These are phyloP conservation scores for Nephrotoma appendiculata DNA, from an alignment of 2,888 invertebrate genomes.

Conservation along the genomic window DNA sequence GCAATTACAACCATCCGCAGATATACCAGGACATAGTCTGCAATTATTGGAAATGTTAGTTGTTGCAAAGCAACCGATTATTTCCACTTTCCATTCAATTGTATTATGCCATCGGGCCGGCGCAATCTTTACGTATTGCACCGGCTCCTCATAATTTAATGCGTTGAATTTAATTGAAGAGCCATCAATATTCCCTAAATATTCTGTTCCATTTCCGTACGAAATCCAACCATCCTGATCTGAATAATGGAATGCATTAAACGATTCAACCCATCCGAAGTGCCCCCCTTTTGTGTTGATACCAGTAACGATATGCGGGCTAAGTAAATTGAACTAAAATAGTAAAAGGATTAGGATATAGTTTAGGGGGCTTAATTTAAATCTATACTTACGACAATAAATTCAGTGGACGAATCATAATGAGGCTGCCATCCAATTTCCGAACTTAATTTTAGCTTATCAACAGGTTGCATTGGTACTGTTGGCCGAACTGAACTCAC, in stretches of 20 bases:
- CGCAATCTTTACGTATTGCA: conserved; percentile 55
- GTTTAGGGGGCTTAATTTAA: background rate
- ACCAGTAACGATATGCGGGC: conserved; percentile 62
- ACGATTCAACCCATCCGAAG: conserved; percentile 60
- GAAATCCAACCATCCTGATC: conserved; percentile 48
- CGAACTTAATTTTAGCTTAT: conserved; percentile 26
- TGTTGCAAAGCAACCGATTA: conserved; percentile 62
- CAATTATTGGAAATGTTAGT: conserved; percentile 21
- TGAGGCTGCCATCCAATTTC: conserved; percentile 49
- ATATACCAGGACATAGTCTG: conserved; percentile 39
- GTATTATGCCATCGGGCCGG: conserved; percentile 58
- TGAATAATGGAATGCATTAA: conserved; percentile 56
- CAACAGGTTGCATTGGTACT: conserved; percentile 21
- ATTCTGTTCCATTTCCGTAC: conserved; percentile 22
- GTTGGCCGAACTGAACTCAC: conserved; percentile 25
- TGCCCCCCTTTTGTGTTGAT: conserved; percentile 57
- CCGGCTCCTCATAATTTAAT: conserved; percentile 55
- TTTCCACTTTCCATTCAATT: conserved; percentile 60
- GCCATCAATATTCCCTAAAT: conserved; percentile 57
- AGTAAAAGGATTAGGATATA: background rate
- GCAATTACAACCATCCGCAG: conserved; percentile 36
- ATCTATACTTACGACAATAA: conserved; percentile 40
- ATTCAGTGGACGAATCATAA: conserved; percentile 51
- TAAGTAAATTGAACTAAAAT: conserved; percentile 54
- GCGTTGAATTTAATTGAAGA: conserved; percentile 42